phyloP scores from a whole-genome alignment of 2,113 vertebrate genomes.

The Naja naja region DNA sequence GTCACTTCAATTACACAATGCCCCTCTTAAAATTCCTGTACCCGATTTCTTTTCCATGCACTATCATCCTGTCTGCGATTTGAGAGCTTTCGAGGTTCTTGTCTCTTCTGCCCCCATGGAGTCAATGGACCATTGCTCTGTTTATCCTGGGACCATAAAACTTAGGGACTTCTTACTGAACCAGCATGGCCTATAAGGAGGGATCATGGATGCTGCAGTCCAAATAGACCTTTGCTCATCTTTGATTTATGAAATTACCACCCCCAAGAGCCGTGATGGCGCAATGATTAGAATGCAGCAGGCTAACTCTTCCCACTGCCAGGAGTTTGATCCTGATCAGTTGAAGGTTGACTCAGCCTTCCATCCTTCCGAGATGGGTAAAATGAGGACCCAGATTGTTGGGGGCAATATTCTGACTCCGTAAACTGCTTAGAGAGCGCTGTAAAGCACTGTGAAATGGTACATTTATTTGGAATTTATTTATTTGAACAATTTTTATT shows the following conservation, averaged over 20 bases:
- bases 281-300: no score
- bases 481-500: no score
- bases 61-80: neutral
- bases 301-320: no score
- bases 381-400: no score
- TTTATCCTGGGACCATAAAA: neutral
- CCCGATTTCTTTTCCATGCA: neutral
- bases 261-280: no score
- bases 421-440: no score
- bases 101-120: neutral
- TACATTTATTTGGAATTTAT: no score
- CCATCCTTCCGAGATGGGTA: no score
- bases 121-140: neutral
- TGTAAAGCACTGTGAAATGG: no score
- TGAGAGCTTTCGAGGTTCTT: neutral
- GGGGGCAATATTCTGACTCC: no score
- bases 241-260: neutral
- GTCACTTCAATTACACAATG: neutral
- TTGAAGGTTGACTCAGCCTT: no score
- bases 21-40: neutral
- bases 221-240: neutral
- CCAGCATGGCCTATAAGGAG: neutral
- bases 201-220: neutral
- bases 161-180: neutral
- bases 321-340: no score